phyloP scores from a whole-genome alignment of 2,888 invertebrate genomes.

The Phyto melanocephala region DNA sequence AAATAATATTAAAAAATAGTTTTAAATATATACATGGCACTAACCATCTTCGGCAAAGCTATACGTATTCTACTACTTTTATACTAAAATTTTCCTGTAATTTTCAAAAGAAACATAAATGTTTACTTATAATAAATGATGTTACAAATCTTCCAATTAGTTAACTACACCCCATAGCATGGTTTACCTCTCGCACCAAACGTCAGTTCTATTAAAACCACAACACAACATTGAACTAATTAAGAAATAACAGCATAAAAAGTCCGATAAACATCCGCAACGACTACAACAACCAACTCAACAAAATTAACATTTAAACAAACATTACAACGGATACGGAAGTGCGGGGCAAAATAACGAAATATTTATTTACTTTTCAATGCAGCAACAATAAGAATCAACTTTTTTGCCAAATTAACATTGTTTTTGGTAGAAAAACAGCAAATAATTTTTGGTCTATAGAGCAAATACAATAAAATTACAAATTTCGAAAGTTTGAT shows the following conservation, averaged over 20 bases:
- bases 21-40: no score
- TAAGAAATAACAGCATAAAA: conserved; percentile 49
- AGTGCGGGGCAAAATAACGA: conserved; percentile 30
- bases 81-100: no score
- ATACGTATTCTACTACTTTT: no score
- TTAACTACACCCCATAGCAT: neutral
- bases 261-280: conserved; percentile 34
- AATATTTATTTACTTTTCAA: conserved; percentile 29
- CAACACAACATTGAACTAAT: conserved; percentile 57
- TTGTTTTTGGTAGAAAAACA: neutral
- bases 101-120: no score
- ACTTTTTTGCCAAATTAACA: neutral
- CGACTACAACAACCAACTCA: conserved; percentile 3
- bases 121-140: no score
- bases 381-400: conserved; percentile 8
- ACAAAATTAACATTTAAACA: conserved; percentile 28
- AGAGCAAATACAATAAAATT: conserved; percentile 51
- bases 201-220: neutral
- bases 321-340: conserved; percentile 35
- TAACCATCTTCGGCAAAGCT: no score
- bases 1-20: no score
- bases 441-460: conserved; percentile 38
- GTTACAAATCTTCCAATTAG: neutral
- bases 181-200: neutral
- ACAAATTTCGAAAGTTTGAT: conserved; percentile 35